Conservation (phyloP, 2,888 invertebrate genomes). For the Hymenopus coronatus region DNA sequence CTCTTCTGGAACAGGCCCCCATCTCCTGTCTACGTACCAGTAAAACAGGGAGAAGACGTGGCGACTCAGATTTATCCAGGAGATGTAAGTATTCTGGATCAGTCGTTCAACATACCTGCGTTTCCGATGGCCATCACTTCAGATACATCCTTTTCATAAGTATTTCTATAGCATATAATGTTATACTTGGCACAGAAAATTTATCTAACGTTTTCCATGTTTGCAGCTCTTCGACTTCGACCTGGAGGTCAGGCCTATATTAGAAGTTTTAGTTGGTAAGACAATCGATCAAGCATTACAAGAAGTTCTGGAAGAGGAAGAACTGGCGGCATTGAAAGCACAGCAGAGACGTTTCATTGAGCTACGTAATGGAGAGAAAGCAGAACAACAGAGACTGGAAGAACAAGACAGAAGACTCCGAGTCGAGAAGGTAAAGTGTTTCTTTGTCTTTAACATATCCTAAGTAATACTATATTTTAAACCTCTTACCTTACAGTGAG, state of each 20-base stretch:
- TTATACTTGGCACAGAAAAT: neutral
- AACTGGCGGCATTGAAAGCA: conserved; percentile 74
- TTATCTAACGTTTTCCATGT: conserved; percentile 32
- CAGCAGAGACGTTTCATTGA: conserved; percentile 72
- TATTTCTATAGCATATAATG: no score
- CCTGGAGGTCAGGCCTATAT: conserved; percentile 82
- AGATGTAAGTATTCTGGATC: conserved; percentile 59
- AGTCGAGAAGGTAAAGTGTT: conserved; percentile 2
- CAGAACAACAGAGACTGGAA: conserved; percentile 70
- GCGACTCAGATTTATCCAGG: conserved; percentile 87
- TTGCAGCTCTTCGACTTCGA: conserved; percentile 85
- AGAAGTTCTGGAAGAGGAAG: conserved; percentile 92
- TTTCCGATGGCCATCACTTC: no score
- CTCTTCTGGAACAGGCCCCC: conserved; percentile 78
- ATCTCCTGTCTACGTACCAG: conserved; percentile 74
- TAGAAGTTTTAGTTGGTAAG: conserved; percentile 86
- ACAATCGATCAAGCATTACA: conserved; percentile 84
- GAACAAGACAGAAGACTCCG: conserved; percentile 14
- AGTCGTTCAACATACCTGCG: no score
- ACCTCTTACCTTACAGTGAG: no score
- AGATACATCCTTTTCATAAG: no score
- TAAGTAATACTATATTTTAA: no score
- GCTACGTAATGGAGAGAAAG: conserved; percentile 75
- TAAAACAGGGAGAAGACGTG: conserved; percentile 75
- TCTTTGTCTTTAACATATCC: neutral